Conservation (phyloP, 2,113 vertebrate species). For the Ptilorrhoa leucosticta region DNA sequence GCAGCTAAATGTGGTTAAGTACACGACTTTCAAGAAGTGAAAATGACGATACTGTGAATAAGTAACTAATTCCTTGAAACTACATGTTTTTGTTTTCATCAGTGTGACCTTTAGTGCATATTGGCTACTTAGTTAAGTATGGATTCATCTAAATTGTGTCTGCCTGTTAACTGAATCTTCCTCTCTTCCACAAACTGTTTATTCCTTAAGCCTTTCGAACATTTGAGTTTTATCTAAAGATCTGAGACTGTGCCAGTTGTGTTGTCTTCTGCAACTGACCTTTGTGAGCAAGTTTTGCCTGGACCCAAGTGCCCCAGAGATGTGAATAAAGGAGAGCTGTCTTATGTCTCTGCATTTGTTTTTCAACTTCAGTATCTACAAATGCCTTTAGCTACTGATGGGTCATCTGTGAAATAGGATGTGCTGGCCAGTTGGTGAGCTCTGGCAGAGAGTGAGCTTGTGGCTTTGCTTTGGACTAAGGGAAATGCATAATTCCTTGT, state of each 20-base stretch:
- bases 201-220: neutral
- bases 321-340: neutral
- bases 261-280: neutral
- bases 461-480: neutral
- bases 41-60: neutral
- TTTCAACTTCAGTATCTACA: neutral
- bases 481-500: neutral
- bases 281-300: neutral
- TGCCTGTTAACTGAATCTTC: neutral
- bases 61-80: neutral
- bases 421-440: neutral
- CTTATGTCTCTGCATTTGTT: neutral
- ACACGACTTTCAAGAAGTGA: neutral
- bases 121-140: neutral
- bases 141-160: neutral
- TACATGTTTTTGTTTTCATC: neutral
- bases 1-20: neutral
- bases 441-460: neutral
- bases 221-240: neutral
- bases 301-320: neutral
- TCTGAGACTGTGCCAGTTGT: neutral
- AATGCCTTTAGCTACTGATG: neutral
- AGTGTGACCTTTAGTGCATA: neutral
- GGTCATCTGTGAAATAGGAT: neutral
- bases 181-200: neutral